phyloP scores from a whole-genome alignment of 1,140 invertebrate genomes.

The Drosophila triauraria region DNA sequence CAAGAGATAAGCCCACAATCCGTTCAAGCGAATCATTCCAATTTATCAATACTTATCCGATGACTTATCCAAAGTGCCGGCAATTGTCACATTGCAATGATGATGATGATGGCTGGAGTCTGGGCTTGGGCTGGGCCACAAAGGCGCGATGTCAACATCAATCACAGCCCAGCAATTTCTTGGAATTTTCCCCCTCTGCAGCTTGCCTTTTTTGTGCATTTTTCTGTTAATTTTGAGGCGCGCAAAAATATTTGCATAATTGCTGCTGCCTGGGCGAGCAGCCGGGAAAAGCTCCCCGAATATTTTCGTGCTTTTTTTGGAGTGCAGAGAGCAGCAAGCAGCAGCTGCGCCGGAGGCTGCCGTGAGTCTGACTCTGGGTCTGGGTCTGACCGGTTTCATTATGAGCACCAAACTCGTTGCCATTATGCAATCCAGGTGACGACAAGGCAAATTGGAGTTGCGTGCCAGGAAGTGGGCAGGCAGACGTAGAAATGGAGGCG shows the following conservation, averaged over 20 bases:
- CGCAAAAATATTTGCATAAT: conserved; percentile 81
- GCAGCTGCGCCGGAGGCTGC: conserved; percentile 49
- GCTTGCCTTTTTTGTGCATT: conserved; percentile 12
- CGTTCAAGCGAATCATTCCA: conserved; percentile 23
- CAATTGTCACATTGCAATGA: conserved; percentile 35
- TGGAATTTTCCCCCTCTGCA: conserved; percentile 56
- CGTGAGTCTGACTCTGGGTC: conserved; percentile 29
- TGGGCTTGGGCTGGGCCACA: conserved; percentile 28
- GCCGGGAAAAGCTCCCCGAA: conserved; percentile 64
- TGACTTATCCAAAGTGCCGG: conserved; percentile 27
- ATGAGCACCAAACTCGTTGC: conserved; percentile 63
- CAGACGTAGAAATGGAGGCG: conserved; percentile 51
- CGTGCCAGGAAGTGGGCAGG: conserved; percentile 74
- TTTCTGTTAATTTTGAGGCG: conserved; percentile 54
- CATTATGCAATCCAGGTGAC: conserved; percentile 79
- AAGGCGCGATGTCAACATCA: conserved; percentile 59
- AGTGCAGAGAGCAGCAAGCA: conserved; percentile 29
- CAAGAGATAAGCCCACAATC: conserved; percentile 29
- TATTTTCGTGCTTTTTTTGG: conserved; percentile 40
- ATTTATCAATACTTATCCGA: conserved; percentile 6
- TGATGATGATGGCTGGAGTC: conserved; percentile 20
- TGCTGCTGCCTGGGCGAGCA: conserved; percentile 70
- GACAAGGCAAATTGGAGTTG: conserved; percentile 77
- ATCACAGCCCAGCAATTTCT: conserved; percentile 72
- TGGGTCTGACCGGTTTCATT: conserved; percentile 71